Evolutionary conservation across 2,888 invertebrate genomes (phyloP), one percentile per base, ranked within the genome.

Genomic region (Chironomus tentans): DNA sequence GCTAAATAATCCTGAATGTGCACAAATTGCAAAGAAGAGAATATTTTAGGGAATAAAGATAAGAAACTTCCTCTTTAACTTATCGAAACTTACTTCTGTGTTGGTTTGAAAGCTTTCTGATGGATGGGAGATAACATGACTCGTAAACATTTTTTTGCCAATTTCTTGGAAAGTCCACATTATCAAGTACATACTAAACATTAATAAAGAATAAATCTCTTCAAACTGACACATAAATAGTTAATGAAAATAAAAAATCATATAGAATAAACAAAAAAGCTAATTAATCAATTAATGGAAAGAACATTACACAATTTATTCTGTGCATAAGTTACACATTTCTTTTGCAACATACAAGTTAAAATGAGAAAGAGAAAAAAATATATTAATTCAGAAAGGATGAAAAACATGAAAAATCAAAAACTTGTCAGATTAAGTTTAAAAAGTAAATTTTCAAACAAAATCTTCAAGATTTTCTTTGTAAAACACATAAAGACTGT

Each of bases 401-500:
- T 56, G 13, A n/a, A 15, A 56, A 56, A 18, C 56, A 56, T 56
- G 38, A 38, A 38, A 38, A 38, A 18, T 56, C 56, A 56, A 56
- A 18, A 18, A 56, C 15, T 18, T 56, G 15, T 38, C 38, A 38
- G n/a, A 56, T 56, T 15, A 18, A 15, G 15, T 50, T 38, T 50
- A 50, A 70, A 47, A 24, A 70, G 18, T 24, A 73, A 47, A 46
- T 22, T 46, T 38, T 47, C 46, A 21, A 38, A 70, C 28, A 56
- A 71, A 71, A 71, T 71, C 70, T 50, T 70, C 5, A 28, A 72
- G 72, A 72, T 72, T 73, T 22, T 22, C 70, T 70, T 71, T 71
- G 71, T 71, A 72, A 71, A 71, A 68, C 74, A 74, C 74, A 74
- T 74, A 65, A 74, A 74, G 74, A 74, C 74, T 74, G 74, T 74